Evolutionary conservation across 2,113 vertebrate species (phyloP).

Genomic region (Monopterus albus): DNA sequence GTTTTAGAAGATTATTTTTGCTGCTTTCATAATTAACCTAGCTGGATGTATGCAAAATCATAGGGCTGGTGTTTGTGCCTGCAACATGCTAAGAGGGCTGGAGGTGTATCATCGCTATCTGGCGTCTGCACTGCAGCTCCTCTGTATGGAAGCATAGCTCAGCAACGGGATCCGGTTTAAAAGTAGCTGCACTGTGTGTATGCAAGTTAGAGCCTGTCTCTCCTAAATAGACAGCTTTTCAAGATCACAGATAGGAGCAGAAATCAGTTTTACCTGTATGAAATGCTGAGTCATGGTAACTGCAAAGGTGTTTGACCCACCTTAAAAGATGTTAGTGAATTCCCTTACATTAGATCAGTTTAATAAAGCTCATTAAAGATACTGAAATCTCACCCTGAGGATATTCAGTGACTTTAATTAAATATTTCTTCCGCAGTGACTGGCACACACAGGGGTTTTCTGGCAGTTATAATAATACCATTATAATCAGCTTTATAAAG

Average conservation of each 20-base stretch:
- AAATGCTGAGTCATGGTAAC: neutral
- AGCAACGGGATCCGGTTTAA: neutral
- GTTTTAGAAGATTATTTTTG: rapidly evolving
- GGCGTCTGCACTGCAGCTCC: slow-evolving; percentile 31
- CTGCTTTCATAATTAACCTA: neutral
- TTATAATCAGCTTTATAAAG: too few species aligned
- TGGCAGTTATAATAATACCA: neutral
- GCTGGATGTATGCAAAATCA: neutral
- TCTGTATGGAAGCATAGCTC: neutral
- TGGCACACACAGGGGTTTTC: neutral
- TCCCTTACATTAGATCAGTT: neutral
- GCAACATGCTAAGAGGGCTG: slow-evolving; percentile 10
- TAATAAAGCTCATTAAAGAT: too few species aligned
- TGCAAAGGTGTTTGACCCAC: neutral
- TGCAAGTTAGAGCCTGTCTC: neutral
- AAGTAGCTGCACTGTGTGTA: neutral
- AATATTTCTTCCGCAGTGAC: neutral
- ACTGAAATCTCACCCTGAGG: too few species aligned
- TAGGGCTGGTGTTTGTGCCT: neutral
- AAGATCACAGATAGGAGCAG: neutral
- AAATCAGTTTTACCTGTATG: neutral
- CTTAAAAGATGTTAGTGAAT: too few species aligned
- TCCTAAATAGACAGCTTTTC: neutral
- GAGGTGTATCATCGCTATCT: neutral
- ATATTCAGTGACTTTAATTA: too few species aligned